Conservation (phyloP, 1,140 invertebrate genomes). For the Anastrepha ludens region DNA sequence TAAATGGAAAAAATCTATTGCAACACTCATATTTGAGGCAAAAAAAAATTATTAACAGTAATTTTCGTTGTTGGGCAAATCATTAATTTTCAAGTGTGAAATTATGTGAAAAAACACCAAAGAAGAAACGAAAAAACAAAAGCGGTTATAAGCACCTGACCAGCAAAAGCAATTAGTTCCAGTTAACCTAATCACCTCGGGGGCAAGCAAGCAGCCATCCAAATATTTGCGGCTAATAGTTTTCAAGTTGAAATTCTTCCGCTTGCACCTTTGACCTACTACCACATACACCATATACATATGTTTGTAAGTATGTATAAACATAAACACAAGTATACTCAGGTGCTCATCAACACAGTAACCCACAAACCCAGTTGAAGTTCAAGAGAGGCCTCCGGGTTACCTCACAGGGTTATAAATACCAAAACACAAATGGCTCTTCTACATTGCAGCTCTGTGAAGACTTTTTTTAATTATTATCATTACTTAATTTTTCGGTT, state of each 20-base stretch:
- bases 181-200: conserved; percentile 21
- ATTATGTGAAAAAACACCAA: neutral
- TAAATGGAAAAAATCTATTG: conserved; percentile 27
- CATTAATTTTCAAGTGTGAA: conserved; percentile 1
- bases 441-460: too few species aligned
- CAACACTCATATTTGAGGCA: neutral
- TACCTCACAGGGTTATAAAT: too few species aligned
- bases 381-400: too few species aligned
- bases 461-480: too few species aligned
- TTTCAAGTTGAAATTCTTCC: neutral
- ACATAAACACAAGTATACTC: too few species aligned
- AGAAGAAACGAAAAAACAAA: neutral
- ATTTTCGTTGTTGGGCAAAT: neutral
- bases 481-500: too few species aligned
- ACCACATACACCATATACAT: neutral
- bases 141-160: neutral
- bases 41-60: neutral
- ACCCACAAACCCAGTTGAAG: neutral
- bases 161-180: conserved; percentile 10
- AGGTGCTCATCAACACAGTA: conserved; percentile 13
- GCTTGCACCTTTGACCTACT: neutral
- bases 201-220: neutral
- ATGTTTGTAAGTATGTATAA: neutral
- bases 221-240: neutral
- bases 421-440: too few species aligned